These are phyloP conservation scores for Callimorpha dominula DNA, from an alignment of 2,888 invertebrate genomes.

Conservation along the genomic window DNA sequence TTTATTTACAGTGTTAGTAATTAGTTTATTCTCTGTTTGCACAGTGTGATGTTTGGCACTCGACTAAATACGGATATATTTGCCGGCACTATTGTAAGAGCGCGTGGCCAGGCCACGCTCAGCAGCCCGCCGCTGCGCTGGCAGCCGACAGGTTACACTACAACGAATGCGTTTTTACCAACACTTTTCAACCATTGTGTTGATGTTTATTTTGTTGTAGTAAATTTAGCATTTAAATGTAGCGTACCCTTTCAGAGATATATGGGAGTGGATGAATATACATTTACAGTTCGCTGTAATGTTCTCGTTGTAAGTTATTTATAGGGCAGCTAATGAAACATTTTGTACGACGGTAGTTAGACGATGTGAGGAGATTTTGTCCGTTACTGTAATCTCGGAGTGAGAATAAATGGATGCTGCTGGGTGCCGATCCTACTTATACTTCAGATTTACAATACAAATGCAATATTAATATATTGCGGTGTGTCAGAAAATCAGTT, in stretches of 20 bases:
- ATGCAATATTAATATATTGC: background rate
- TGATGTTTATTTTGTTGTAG: constrained; percentile 39
- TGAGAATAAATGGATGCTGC: background rate
- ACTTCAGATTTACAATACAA: background rate
- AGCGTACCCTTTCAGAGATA: constrained; percentile 34
- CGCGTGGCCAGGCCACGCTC: constrained; percentile 26
- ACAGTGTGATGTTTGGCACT: constrained; percentile 34
- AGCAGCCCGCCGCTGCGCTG: background rate
- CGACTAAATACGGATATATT: constrained; percentile 53
- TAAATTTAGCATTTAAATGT: constrained; percentile 36
- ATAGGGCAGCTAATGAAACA: constrained; percentile 48
- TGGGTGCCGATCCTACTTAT: background rate
- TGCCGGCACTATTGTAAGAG: constrained; percentile 36
- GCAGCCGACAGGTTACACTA: constrained; percentile 9
- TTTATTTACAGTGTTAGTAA: constrained; percentile 33
- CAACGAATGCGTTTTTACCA: constrained; percentile 44
- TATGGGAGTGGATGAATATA: constrained; percentile 46
- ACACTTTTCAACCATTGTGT: constrained; percentile 29
- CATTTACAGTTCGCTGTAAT: constrained; percentile 45
- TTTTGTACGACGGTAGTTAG: constrained; percentile 28
- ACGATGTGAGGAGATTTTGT: constrained; percentile 13
- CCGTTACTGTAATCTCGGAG: background rate
- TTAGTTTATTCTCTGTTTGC: constrained; percentile 32
- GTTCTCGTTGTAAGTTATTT: constrained; percentile 35
- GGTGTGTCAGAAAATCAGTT: no score